Conservation (phyloP, 2,888 invertebrate genomes). For the Megalurothrips usitatus region DNA sequence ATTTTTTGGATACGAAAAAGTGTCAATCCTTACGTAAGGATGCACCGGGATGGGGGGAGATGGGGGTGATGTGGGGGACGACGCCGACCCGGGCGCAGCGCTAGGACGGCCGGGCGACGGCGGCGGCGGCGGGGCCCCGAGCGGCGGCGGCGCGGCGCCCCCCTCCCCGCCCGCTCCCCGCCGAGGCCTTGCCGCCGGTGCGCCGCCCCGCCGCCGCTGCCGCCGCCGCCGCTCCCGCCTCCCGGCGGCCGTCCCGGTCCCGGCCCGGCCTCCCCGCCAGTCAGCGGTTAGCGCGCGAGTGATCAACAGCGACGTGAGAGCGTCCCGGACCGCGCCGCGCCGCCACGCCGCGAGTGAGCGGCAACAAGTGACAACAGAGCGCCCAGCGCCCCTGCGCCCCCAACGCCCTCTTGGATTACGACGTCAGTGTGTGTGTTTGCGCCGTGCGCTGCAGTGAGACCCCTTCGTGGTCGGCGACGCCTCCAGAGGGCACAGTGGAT, state of each 20-base stretch:
- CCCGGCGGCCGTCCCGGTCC: background rate
- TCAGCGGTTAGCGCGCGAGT: background rate
- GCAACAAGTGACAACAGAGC: background rate
- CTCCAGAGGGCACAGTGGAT: slow-evolving; percentile 15
- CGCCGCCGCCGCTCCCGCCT: background rate
- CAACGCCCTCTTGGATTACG: too few relatives aligned
- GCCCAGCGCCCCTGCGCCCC: background rate
- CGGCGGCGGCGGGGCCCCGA: background rate
- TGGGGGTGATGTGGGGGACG: too few relatives aligned
- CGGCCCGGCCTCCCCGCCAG: background rate
- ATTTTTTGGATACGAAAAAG: too few relatives aligned
- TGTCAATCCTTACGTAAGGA: too few relatives aligned
- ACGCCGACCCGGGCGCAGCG: too few relatives aligned
- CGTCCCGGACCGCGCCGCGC: too few relatives aligned
- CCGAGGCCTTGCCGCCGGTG: background rate
- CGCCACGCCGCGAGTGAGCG: too few relatives aligned
- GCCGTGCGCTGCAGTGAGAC: background rate
- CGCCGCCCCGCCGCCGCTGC: background rate
- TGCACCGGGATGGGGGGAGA: too few relatives aligned
- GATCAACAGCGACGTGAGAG: too few relatives aligned
- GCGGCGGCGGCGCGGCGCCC: background rate
- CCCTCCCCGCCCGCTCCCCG: background rate
- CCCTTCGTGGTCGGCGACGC: too few relatives aligned
- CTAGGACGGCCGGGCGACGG: too few relatives aligned
- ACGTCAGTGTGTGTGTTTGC: too few relatives aligned